Base-by-base conservation (phyloP, 1,140 invertebrate species). In the Augochlora pura region DNA sequence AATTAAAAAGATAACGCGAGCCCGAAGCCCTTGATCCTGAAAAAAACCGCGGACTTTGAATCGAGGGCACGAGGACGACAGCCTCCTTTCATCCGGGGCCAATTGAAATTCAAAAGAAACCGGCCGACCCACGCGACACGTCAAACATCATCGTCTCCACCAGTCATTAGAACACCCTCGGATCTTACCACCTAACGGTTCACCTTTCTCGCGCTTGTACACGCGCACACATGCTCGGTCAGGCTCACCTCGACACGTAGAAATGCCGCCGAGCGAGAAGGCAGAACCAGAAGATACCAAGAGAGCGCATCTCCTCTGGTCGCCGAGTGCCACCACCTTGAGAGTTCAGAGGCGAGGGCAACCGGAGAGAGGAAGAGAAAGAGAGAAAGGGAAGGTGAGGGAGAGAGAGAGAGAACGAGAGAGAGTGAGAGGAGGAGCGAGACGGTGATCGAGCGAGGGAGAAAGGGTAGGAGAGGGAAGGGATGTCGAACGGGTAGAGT, bases 291-390 rank as follows among this genome's bases (percentile, higher is more conserved):
- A 77, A 82, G 66, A 62, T 63, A 68, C 73, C 64, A 63, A 85
- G 77, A 74, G 73, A 74, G 69, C 72, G 81, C 72, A 77, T 87
- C 86, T 87, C 78, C 80, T 83, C 85, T 85, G 79, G 77, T 87
- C 85, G 80, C 59, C 67, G 74, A 81, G 74, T 70, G 79, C 79
- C 85, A 84, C 77, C 80, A 71, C 82, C 82, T 82, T 80, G 78
- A 80, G 78, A 80, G 78, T 80, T 80, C 78, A 80, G 66, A 6
- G 64, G 65, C 63, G 57, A 70, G 63, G 69, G 63, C 66, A 82
- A 63, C 32, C 65, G 18, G 54, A 65, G 57, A 60, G 65, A 83
- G 70, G 66, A 68, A 67, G 54, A 65, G 57, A 60, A 60, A 83
- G 70, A 69, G 68, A 67, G 70, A 27, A 52, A 78, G 68, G 73